These are phyloP conservation scores for Torymus texanus DNA, from an alignment of 2,888 invertebrate species.

Conservation along the genomic window DNA sequence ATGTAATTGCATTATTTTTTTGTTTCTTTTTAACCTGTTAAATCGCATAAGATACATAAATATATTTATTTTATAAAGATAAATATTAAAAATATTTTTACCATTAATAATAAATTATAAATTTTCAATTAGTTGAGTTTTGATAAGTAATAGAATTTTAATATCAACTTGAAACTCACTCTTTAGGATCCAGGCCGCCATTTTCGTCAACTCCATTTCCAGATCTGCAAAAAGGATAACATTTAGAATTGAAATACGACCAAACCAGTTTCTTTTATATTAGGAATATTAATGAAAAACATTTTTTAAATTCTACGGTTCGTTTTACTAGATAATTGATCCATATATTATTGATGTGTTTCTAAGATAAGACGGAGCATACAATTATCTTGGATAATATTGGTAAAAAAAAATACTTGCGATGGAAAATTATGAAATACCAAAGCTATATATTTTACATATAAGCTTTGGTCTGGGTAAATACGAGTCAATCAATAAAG, in stretches of 20 bases:
- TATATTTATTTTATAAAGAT: too few relatives aligned
- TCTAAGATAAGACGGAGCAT: slow-evolving; percentile 6
- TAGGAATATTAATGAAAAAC: slow-evolving; percentile 34
- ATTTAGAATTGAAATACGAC: slow-evolving; percentile 14
- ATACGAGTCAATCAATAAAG: slow-evolving; percentile 29
- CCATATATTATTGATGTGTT: slow-evolving; percentile 32
- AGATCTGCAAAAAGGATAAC: slow-evolving; percentile 64
- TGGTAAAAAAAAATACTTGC: not conserved
- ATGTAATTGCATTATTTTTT: too few relatives aligned
- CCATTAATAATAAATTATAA: too few relatives aligned
- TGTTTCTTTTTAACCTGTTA: too few relatives aligned
- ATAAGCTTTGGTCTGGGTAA: slow-evolving; percentile 2
- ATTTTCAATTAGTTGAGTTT: not conserved
- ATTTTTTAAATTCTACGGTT: not conserved
- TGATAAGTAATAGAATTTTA: not conserved
- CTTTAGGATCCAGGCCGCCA: slow-evolving; percentile 67
- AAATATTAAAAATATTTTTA: too few relatives aligned
- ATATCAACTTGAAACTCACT: slow-evolving; percentile 63
- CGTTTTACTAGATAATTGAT: slow-evolving; percentile 16
- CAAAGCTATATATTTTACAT: slow-evolving; percentile 4
- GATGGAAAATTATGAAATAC: not conserved
- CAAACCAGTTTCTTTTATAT: slow-evolving; percentile 29
- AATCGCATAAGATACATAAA: too few relatives aligned
- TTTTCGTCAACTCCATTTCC: slow-evolving; percentile 54
- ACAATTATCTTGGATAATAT: slow-evolving; percentile 32